Evolutionary conservation across 2,888 invertebrate species (phyloP), one percentile per base, ranked within the genome.

Genomic region (Habroteleia sp.): DNA sequence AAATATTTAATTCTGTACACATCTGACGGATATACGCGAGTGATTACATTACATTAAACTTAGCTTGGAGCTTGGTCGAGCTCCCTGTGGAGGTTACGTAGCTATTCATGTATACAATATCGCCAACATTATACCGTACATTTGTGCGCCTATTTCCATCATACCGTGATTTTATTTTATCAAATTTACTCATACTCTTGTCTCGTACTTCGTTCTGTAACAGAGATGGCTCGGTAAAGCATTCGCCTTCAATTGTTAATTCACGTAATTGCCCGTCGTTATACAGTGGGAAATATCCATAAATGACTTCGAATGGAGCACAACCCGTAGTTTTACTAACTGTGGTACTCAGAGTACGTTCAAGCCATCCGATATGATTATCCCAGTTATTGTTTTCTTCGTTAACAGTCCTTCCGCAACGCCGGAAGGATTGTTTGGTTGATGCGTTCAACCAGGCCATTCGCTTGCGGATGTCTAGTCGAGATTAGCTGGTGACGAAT

Each of bases 371-470:
- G 0, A 41, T 1, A 2, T 7, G 1, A 3, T 0, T 3, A 6
- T 23, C 41, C 41, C 20, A 41, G 14, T 41, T 10, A 29, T 60
- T 16, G 23, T 46, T 46, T 11, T 46, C 35, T 8, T 60, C 46
- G n/a, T 46, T 25, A 6, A 25, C 25, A 3, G 25, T 20, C 4
- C 2, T n/a, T 11, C 4, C 44, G 44, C 4, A 60, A 7, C 0
- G 25, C 44, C 0, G 58, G 58, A 0, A 60, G 39, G 11, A 60
- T 60, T 6, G 60, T 46, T 27, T 60, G 46, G 14, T 58, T 58
- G 6, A 44, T 17, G 5, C 44, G n/a, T 10, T 58, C 35, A 1
- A 44, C 58, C 7, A 56, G 11, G 0, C 56, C 56, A 5, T 56
- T 56, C 4, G 56, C 56, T 8, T 56, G 56, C 3, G 41, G 56